phyloP scores from a whole-genome alignment of 1,140 invertebrate genomes.

The Pseudobourletiella spinata region DNA sequence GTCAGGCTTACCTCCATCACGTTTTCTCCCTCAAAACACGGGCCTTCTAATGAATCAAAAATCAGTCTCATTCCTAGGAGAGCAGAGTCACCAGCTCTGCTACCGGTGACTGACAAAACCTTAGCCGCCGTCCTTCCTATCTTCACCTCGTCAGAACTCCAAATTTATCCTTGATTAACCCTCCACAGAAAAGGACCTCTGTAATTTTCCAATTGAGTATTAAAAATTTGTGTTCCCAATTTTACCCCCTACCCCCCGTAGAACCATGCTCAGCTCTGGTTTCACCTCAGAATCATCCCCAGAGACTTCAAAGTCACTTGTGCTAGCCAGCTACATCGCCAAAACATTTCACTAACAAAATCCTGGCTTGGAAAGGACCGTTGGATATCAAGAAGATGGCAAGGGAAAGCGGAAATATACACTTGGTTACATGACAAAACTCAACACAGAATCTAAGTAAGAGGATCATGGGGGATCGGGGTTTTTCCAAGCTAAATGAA shows the following conservation, averaged over 20 bases:
- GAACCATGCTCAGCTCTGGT: too few species aligned
- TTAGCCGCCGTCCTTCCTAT: not conserved
- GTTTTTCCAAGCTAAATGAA: conserved; percentile 27
- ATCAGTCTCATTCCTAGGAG: not conserved
- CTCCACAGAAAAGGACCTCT: not conserved
- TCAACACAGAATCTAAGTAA: too few species aligned
- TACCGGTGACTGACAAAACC: not conserved
- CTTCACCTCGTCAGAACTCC: not conserved
- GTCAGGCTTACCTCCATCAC: too few species aligned
- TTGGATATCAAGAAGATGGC: not conserved
- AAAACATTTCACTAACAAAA: not conserved
- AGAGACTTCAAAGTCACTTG: not conserved
- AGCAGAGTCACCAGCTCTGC: not conserved
- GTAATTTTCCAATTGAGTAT: too few species aligned
- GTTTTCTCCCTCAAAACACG: not conserved
- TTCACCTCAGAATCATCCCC: too few species aligned
- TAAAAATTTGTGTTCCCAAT: too few species aligned
- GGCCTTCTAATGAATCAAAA: not conserved
- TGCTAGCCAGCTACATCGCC: not conserved
- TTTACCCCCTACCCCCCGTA: too few species aligned
- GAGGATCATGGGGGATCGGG: conserved; percentile 7
- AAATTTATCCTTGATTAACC: not conserved
- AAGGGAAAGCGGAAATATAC: not conserved
- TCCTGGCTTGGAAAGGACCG: not conserved
- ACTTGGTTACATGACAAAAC: not conserved